A percentile compares a stretch with the other conserved stretches of the same genome.
phyloP scores from a whole-genome alignment of 2,888 invertebrate species.

The Drosophila leonis region DNA sequence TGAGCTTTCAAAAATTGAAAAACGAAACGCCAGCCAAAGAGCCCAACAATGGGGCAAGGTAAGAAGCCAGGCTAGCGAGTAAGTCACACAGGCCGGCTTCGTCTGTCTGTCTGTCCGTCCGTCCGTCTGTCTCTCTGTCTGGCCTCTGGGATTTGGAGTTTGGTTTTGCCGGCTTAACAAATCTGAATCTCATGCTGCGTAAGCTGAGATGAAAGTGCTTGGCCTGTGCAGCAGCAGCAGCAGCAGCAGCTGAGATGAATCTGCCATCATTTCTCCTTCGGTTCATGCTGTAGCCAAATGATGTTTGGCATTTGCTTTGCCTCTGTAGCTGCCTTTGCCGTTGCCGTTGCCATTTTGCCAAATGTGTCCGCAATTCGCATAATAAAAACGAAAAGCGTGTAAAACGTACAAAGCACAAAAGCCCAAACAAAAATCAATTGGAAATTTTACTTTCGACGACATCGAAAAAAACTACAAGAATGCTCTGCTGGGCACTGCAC shows the following conservation, averaged over 20 bases:
- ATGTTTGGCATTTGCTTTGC: slow-evolving; percentile 26
- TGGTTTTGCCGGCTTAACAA: slow-evolving; percentile 20
- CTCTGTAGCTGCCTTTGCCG: not conserved
- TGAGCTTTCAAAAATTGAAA: slow-evolving; percentile 66
- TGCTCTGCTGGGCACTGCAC: not conserved
- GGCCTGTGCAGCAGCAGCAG: slow-evolving; percentile 22
- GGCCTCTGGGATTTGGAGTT: slow-evolving; percentile 32
- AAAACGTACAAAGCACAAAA: slow-evolving; percentile 58
- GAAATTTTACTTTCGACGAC: slow-evolving; percentile 80
- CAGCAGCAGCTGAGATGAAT: slow-evolving; percentile 11
- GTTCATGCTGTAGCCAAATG: slow-evolving; percentile 65
- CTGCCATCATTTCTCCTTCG: slow-evolving; percentile 53
- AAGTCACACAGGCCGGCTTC: slow-evolving; percentile 25
- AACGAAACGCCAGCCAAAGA: slow-evolving; percentile 48
- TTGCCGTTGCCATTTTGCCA: slow-evolving; percentile 38
- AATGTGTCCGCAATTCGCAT: slow-evolving; percentile 68
- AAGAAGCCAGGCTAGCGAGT: slow-evolving; percentile 23
- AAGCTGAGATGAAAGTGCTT: slow-evolving; percentile 73
- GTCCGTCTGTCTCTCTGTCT: not conserved
- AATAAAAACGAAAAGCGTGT: slow-evolving; percentile 78
- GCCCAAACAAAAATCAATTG: slow-evolving; percentile 75
- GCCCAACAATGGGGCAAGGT: slow-evolving; percentile 47
- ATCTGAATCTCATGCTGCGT: slow-evolving; percentile 77
- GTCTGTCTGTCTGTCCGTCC: not conserved
- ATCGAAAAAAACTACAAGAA: slow-evolving; percentile 26